Base-by-base conservation (phyloP, 92 coral and sea anemone species). In the Pocillopora meandrina region DNA sequence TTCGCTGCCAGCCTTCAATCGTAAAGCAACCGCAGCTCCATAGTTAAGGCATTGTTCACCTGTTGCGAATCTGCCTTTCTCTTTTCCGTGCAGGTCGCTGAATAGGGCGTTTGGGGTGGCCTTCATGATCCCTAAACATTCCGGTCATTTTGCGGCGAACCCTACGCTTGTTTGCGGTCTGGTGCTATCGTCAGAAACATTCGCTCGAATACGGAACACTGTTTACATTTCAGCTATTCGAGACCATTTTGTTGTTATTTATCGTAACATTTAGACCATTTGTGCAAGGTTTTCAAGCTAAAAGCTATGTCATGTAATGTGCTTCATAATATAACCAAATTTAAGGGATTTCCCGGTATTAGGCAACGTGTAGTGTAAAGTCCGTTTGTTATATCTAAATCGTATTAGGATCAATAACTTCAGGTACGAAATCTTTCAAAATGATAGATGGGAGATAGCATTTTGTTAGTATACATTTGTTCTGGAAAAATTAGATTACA, bases 211-310 rank as follows among this genome's bases (percentile, higher is more conserved):
- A 80, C 76, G 65, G 12, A 65, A 21, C 66, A 80, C 67, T 80
- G 84, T 80, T 80, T 80, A 56, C 84, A 49, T 80, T 56, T 61
- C 68, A 80, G 68, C 72, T 69, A 56, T 56, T 56, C 59, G 67
- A 56, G 59, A 80, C 76, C 75, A 80, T 17, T 61, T 16, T 71
- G 75, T 34, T 81, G 75, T 57, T 19, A 71, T 81, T 79, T 79
- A 36, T 63, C 63, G 70, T 65, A 58, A 12, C 13, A 61, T 76
- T 60, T 76, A 77, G 81, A 26, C n/a, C 70, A 17, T 1, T 61
- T 60, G 69, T 36, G 55, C 31, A 76, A 76, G 42, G 7, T 42
- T 35, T 69, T 11, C 36, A 49, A n/a, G 73, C 56, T 15, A 11
- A n/a, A 35, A 5, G 16, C 14, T 33, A 13, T 35, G 8, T 20